phyloP scores from a whole-genome alignment of 2,113 vertebrate species.

The Chionomys nivalis region DNA sequence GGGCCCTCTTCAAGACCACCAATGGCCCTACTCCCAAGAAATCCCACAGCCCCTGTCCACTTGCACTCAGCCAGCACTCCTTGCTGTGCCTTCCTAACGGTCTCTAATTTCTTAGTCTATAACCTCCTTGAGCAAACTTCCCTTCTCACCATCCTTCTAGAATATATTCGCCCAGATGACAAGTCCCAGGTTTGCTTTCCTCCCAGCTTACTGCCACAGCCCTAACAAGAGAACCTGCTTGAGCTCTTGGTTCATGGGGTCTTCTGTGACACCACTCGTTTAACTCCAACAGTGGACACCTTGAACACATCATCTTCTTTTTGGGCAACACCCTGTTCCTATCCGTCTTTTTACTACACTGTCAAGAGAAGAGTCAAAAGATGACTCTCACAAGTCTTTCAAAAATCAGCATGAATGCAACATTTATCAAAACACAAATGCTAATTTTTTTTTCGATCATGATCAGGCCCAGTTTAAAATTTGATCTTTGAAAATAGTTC shows the following conservation, averaged over 20 bases:
- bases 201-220: neutral
- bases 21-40: neutral
- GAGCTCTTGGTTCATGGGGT: neutral
- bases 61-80: neutral
- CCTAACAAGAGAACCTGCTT: neutral
- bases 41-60: neutral
- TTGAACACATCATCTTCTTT: neutral
- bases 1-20: neutral
- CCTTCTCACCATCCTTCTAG: neutral
- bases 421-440: neutral
- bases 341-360: neutral
- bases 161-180: neutral
- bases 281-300: neutral
- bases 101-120: neutral
- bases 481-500: neutral
- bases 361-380: neutral
- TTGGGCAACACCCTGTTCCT: neutral
- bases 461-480: neutral
- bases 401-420: neutral
- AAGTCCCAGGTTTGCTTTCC: neutral
- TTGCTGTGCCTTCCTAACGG: neutral
- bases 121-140: neutral
- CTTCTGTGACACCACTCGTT: neutral
- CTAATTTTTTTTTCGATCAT: neutral
- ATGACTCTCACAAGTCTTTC: neutral